phyloP scores from a whole-genome alignment of 2,113 vertebrate genomes.

The Macroglossus sobrinus region DNA sequence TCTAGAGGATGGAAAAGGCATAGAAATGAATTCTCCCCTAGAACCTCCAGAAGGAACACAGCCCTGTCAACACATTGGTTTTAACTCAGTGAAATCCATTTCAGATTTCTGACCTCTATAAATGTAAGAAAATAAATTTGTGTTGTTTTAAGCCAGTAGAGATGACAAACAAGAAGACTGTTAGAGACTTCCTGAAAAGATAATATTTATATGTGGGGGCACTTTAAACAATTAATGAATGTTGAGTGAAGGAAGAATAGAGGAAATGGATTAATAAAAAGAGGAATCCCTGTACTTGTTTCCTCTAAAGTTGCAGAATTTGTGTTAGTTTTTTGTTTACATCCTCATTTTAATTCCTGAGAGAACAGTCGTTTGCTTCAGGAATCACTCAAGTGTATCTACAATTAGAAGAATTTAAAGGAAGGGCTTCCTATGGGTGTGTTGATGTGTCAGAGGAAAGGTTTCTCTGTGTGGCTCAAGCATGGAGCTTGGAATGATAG shows the following conservation, averaged over 20 bases:
- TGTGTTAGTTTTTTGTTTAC: not conserved
- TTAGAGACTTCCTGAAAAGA: not conserved
- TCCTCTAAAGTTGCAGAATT: not conserved
- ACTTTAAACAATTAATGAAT: not conserved
- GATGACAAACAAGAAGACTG: not conserved
- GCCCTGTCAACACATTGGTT: not conserved
- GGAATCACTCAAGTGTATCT: not conserved
- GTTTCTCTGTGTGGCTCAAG: not conserved
- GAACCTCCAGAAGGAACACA: not conserved
- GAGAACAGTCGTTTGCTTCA: not conserved
- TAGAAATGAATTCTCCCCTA: not conserved
- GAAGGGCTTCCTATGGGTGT: not conserved
- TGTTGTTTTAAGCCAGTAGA: not conserved
- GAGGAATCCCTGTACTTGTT: not conserved
- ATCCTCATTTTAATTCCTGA: constrained; percentile 9
- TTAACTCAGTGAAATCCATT: not conserved
- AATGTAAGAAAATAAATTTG: not conserved
- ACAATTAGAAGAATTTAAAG: constrained; percentile 33
- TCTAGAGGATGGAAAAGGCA: not conserved
- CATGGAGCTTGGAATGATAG: not conserved
- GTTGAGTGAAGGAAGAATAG: not conserved
- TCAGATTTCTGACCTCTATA: not conserved
- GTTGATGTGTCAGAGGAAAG: not conserved
- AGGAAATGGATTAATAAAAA: not conserved
- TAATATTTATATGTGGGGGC: not conserved